phyloP scores from a whole-genome alignment of 2,888 invertebrate genomes.

The Phorcus lineatus region DNA sequence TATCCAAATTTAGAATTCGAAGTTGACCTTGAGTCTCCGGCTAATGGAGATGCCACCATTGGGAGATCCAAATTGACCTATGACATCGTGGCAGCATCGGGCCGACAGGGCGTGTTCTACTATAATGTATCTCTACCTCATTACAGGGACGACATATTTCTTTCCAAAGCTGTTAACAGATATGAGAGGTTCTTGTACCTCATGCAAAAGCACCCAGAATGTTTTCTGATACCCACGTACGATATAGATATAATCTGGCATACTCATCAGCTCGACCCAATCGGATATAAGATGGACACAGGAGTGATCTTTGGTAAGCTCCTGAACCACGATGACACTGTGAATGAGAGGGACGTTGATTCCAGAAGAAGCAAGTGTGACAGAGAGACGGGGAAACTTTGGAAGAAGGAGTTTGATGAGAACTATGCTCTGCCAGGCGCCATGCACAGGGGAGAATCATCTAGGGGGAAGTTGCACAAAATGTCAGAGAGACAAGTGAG shows the following conservation, averaged over 20 bases:
- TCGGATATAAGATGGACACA: conserved; percentile 63
- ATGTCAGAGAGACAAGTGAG: too few species aligned
- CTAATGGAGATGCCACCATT: not conserved
- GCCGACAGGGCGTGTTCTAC: not conserved
- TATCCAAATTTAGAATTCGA: not conserved
- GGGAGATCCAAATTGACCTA: not conserved
- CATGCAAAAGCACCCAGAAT: conserved; percentile 73
- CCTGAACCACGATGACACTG: conserved; percentile 77
- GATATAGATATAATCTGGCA: conserved; percentile 78
- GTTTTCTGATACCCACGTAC: conserved; percentile 77
- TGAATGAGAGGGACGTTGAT: conserved; percentile 75
- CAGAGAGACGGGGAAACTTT: conserved; percentile 72
- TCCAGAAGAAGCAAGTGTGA: conserved; percentile 75
- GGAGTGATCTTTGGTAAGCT: conserved; percentile 57
- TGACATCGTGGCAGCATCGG: not conserved
- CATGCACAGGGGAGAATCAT: conserved; percentile 76
- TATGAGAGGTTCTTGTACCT: conserved; percentile 71
- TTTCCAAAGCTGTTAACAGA: conserved; percentile 39
- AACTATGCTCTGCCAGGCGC: conserved; percentile 75
- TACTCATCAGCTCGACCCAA: conserved; percentile 76
- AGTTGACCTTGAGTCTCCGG: not conserved
- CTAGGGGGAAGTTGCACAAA: too few species aligned
- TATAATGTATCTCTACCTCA: conserved; percentile 76
- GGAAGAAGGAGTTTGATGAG: conserved; percentile 74
- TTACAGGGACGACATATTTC: conserved; percentile 75